phyloP scores from a whole-genome alignment of 2,888 invertebrate genomes.

The Cantharis rufa region DNA sequence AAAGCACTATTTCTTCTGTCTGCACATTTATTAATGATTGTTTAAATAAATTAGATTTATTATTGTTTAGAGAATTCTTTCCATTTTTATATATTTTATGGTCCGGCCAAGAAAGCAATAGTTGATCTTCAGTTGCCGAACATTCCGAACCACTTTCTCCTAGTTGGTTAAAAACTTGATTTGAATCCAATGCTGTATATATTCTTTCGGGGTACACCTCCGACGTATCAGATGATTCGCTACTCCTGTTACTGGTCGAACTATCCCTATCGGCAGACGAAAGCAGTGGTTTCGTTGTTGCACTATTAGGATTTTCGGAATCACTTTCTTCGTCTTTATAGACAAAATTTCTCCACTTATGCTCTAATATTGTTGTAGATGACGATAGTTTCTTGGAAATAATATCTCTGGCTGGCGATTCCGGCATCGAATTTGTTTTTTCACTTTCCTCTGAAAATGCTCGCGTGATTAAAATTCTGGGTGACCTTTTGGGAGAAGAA shows the following conservation, averaged over 20 bases:
- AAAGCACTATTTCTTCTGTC: conserved; percentile 48
- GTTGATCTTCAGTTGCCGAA: conserved; percentile 52
- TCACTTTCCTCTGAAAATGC: conserved; percentile 76
- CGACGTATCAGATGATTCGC: conserved; percentile 57
- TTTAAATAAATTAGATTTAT: conserved; percentile 37
- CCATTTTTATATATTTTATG: conserved; percentile 44
- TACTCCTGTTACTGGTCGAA: conserved; percentile 47
- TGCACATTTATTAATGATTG: conserved; percentile 43
- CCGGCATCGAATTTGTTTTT: conserved; percentile 57
- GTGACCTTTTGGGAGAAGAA: conserved; percentile 56
- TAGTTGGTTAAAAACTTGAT: conserved; percentile 21
- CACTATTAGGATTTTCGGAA: conserved; percentile 38
- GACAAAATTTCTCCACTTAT: conserved; percentile 51
- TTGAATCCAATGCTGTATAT: conserved; percentile 53
- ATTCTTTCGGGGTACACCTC: conserved; percentile 44
- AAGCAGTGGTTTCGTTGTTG: conserved; percentile 45
- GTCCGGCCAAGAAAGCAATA: conserved; percentile 62
- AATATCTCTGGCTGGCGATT: conserved; percentile 47
- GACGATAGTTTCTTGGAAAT: conserved; percentile 54
- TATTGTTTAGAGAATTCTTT: conserved; percentile 15
- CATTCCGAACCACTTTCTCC: conserved; percentile 34
- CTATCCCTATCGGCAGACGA: conserved; percentile 35
- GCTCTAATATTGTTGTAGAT: conserved; percentile 52
- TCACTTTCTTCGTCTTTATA: conserved; percentile 47
- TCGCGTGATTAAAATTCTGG: conserved; percentile 72